These are phyloP conservation scores for Xestia c-nigrum DNA, from an alignment of 2,888 invertebrate species.

Conservation along the genomic window DNA sequence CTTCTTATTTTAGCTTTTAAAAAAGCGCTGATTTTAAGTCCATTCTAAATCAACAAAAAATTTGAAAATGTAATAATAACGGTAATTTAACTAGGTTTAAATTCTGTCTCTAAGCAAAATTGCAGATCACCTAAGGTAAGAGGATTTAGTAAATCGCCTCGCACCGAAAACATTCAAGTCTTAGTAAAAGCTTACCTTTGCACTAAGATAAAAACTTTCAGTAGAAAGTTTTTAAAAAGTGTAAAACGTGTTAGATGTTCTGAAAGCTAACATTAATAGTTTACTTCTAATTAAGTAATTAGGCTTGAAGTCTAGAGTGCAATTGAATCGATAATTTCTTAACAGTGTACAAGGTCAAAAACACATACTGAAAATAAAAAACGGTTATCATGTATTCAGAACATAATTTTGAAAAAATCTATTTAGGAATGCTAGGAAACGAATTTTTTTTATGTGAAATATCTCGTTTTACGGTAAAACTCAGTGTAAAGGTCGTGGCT, in stretches of 20 bases:
- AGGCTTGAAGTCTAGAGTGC: neutral
- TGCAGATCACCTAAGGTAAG: constrained; percentile 26
- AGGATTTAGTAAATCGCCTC: constrained; percentile 39
- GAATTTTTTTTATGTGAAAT: no score
- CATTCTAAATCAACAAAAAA: neutral
- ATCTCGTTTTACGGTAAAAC: no score
- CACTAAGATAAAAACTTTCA: constrained; percentile 11
- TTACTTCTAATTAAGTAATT: neutral
- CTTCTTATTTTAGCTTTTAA: neutral
- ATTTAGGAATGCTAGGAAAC: no score
- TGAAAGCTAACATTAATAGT: neutral
- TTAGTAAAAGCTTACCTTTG: constrained; percentile 37
- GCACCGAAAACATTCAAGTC: constrained; percentile 32
- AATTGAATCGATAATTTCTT: neutral
- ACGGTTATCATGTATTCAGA: no score
- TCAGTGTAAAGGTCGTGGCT: no score
- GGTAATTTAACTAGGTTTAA: constrained; percentile 1
- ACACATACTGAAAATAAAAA: no score
- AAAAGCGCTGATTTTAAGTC: neutral
- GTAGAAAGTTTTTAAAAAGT: neutral
- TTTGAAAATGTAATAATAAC: constrained; percentile 7
- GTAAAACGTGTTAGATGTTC: neutral
- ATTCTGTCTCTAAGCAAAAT: constrained; percentile 26
- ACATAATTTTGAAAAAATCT: no score
- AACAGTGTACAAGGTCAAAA: neutral